A percentile compares a stretch with the other conserved stretches of the same genome.
phyloP scores from a whole-genome alignment of 2,113 vertebrate genomes.

The Microcebus murinus region DNA sequence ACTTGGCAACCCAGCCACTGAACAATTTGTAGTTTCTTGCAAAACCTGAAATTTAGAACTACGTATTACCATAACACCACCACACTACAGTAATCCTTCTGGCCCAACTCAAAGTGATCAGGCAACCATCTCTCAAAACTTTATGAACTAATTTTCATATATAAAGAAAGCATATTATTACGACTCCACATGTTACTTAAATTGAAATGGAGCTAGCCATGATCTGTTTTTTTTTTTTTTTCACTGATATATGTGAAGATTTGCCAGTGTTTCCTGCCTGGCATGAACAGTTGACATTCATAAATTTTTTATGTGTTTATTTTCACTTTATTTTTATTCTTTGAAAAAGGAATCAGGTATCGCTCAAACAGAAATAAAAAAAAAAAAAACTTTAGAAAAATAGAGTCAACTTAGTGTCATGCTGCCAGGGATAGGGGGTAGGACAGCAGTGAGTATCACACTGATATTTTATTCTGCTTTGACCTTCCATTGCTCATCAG shows the following conservation, averaged over 20 bases:
- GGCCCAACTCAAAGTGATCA: not conserved
- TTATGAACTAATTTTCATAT: not conserved
- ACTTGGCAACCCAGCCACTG: not conserved
- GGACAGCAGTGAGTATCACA: not conserved
- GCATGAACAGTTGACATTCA: not conserved
- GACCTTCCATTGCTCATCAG: not conserved
- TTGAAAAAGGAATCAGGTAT: not conserved
- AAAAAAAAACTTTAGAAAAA: not conserved
- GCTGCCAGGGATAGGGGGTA: not conserved
- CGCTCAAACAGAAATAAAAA: not conserved
- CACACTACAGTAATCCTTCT: not conserved
- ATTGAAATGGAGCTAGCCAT: not conserved
- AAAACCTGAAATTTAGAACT: not conserved
- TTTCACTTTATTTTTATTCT: not conserved
- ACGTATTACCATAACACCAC: not conserved
- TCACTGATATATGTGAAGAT: not conserved
- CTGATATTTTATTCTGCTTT: not conserved
- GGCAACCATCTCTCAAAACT: not conserved
- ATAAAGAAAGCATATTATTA: not conserved
- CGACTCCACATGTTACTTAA: not conserved
- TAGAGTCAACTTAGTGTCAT: not conserved
- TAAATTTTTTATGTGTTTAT: not conserved
- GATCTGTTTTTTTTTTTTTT: not conserved
- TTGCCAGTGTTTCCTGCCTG: not conserved
- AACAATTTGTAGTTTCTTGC: not conserved